Conservation (phyloP, 2,113 vertebrate genomes). For the Chloropsis cyanopogon region DNA sequence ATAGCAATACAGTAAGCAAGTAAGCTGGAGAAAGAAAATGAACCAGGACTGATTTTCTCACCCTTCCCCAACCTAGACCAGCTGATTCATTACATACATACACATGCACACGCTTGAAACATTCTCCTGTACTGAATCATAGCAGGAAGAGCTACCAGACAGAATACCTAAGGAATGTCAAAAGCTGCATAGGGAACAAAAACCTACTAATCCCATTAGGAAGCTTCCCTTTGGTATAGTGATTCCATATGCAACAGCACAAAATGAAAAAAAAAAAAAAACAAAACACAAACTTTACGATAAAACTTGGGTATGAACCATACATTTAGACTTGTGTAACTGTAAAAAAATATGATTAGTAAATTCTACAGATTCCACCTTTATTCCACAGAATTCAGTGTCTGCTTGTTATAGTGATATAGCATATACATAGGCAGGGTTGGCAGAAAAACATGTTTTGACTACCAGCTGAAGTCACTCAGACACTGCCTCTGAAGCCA, state of each 20-base stretch:
- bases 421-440: not conserved
- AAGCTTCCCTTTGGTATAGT: slow-evolving; percentile 46
- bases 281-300: not conserved
- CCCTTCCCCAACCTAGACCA: slow-evolving; percentile 52
- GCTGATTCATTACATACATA: slow-evolving; percentile 67
- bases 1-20: slow-evolving; percentile 40
- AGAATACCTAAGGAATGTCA: slow-evolving; percentile 67
- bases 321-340: not conserved
- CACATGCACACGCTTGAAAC: slow-evolving; percentile 63
- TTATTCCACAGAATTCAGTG: not conserved
- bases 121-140: slow-evolving; percentile 69
- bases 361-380: not conserved
- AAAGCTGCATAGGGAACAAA: slow-evolving; percentile 54
- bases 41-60: slow-evolving; percentile 50
- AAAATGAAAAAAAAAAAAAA: not conserved
- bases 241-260: not conserved
- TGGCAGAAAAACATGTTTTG: not conserved
- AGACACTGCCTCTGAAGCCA: not conserved
- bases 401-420: not conserved
- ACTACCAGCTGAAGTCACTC: not conserved
- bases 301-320: not conserved
- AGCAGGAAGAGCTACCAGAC: slow-evolving; percentile 59
- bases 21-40: not conserved
- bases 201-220: slow-evolving; percentile 73
- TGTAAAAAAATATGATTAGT: not conserved